Base-by-base conservation (phyloP, 64 coral and sea anemone genomes). In the Dendrophyllia cribrosa region DNA sequence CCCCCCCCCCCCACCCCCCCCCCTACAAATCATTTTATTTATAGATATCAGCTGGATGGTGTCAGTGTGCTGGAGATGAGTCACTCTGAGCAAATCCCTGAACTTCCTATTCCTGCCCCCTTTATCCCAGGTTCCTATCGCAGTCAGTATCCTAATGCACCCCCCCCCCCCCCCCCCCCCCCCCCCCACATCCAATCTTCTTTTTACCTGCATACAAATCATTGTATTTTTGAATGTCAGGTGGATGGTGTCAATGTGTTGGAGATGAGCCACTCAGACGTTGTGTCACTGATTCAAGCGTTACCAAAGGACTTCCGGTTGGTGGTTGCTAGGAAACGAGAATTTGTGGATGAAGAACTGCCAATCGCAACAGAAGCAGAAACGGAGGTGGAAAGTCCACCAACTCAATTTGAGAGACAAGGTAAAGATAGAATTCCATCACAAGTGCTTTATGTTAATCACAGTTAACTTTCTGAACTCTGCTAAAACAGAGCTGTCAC, bases 221-320 rank as follows among this genome's bases (percentile, higher is more conserved):
- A 23, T 22, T 21, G 3, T 77, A 9, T 7, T 46, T 10, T 50
- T 45, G 59, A n/a, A 4, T 58, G 16, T 8, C 15, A 99, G 97
- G 91, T 99, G 51, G 91, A 99, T 75, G 94, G 97, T 49, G 61
- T 88, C 12, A 92, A 88, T 51, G 94, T 99, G 5, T 56, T 99
- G 58, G 97, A 99, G 84, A 86, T 99, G 84, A 89, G 88, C 22
- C 97, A 99, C 66, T 96, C 62, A 68, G 97, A 99, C 26, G 97
- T 99, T 3, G 97, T 99, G 14, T 55, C 95, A 46, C 73, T 99
- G 3, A 99, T 99, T 44, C 97, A 99, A 86, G 89, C 74, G 13
- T 79, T 99, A 45, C 97, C 97, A 44, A 19, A 91, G 15, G 83
- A 99, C 65, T 99, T 99, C 66, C 91, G 97, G 46, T 88, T 99